A percentile compares a stretch with the other conserved stretches of the same genome.
Evolutionary conservation across 2,888 invertebrate genomes (phyloP).

Genomic region (Drosophila limbata): DNA sequence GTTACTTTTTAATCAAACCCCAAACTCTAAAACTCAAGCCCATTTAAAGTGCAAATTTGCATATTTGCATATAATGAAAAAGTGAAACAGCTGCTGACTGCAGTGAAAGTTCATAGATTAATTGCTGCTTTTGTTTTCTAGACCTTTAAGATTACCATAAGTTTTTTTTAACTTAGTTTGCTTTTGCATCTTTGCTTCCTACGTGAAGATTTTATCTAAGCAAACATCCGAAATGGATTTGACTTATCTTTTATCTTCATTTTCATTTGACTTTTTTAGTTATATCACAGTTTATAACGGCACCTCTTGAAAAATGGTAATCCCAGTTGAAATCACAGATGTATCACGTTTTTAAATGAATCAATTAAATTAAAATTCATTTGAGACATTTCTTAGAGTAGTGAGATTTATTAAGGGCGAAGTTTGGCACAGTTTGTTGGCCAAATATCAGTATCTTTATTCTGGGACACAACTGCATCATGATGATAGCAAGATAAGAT

Average conservation of each 20-base stretch:
- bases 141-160: slow-evolving; percentile 59
- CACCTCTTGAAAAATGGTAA: slow-evolving; percentile 1
- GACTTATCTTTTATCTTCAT: slow-evolving; percentile 25
- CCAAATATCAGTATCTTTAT: slow-evolving; percentile 30
- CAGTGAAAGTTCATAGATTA: slow-evolving; percentile 70
- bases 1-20: slow-evolving; percentile 15
- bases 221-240: slow-evolving; percentile 37
- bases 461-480: slow-evolving; percentile 31
- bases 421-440: slow-evolving; percentile 3
- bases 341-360: slow-evolving; percentile 10
- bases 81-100: slow-evolving; percentile 56
- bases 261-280: slow-evolving; percentile 22
- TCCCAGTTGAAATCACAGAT: slow-evolving; percentile 3
- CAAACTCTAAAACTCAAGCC: slow-evolving; percentile 7
- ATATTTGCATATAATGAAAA: slow-evolving; percentile 74
- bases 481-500: slow-evolving; percentile 63
- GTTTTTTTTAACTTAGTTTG: slow-evolving; percentile 32
- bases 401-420: no score
- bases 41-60: slow-evolving; percentile 61
- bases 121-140: slow-evolving; percentile 70
- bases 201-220: slow-evolving; percentile 27
- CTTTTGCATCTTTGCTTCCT: slow-evolving; percentile 33
- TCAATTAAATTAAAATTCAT: slow-evolving; percentile 8
- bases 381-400: no score
- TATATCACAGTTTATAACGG: slow-evolving; percentile 30